Conservation (phyloP, 2,888 invertebrate genomes). For the Drosophila greeni region DNA sequence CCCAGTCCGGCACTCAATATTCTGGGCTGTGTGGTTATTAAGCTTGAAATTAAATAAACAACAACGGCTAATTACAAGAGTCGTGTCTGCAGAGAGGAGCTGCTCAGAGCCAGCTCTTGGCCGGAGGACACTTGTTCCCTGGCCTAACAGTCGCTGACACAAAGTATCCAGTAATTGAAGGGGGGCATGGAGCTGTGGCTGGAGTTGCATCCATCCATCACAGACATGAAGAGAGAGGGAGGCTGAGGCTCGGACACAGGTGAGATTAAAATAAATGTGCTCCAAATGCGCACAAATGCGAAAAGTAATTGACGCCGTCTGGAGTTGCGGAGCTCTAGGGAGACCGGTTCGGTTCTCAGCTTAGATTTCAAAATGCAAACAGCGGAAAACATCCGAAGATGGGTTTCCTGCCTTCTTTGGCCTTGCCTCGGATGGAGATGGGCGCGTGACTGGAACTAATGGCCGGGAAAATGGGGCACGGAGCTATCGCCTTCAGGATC, state of each 20-base stretch:
- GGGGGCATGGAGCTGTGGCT: slow-evolving; percentile 6
- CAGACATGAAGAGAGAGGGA: slow-evolving; percentile 5
- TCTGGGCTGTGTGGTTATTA: slow-evolving; percentile 37
- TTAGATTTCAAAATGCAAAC: slow-evolving; percentile 70
- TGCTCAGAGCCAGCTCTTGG: slow-evolving; percentile 4
- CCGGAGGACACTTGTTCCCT: slow-evolving; percentile 51
- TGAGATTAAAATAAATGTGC: slow-evolving; percentile 75
- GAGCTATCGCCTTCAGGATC: neutral
- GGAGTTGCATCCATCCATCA: slow-evolving; percentile 31
- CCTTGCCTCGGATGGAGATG: slow-evolving; percentile 14
- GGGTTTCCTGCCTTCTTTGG: slow-evolving; percentile 49
- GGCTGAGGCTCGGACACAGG: slow-evolving; percentile 45
- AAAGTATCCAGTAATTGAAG: slow-evolving; percentile 72
- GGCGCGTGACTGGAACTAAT: slow-evolving; percentile 9
- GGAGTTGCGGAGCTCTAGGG: slow-evolving; percentile 11
- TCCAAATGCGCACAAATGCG: slow-evolving; percentile 74
- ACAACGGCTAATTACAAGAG: slow-evolving; percentile 59
- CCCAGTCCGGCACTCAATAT: slow-evolving; percentile 15
- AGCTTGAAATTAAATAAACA: slow-evolving; percentile 57
- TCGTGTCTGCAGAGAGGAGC: slow-evolving; percentile 18
- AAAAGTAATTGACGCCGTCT: slow-evolving; percentile 69
- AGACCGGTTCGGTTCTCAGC: slow-evolving; percentile 38
- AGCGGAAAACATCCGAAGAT: slow-evolving; percentile 66
- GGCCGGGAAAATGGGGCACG: neutral
- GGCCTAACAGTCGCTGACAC: slow-evolving; percentile 69